phyloP scores from a whole-genome alignment of 2,797 vertebrate species.

The Malacoraja senta region DNA sequence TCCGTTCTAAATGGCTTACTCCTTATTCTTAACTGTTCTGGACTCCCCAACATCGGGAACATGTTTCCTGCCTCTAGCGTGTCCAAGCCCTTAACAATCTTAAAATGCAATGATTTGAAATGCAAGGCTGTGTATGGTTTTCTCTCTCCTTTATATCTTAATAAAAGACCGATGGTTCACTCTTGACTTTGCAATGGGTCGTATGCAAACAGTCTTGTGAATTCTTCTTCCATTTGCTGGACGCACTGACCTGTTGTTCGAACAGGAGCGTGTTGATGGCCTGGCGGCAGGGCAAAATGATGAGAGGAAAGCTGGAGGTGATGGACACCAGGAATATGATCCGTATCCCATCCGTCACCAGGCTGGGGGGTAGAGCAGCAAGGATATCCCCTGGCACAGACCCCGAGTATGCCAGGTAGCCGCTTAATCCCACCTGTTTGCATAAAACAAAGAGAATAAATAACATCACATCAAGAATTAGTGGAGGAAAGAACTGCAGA shows the following conservation, averaged over 20 bases:
- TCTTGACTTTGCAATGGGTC: too few relatives aligned
- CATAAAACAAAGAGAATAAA: neutral
- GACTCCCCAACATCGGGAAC: too few relatives aligned
- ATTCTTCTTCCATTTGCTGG: neutral
- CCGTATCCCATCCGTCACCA: neutral
- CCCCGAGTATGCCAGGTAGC: neutral
- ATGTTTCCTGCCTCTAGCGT: too few relatives aligned
- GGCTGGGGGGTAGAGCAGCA: neutral
- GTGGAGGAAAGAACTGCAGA: too few relatives aligned
- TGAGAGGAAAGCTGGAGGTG: neutral
- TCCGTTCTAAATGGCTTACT: too few relatives aligned
- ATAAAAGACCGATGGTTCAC: too few relatives aligned
- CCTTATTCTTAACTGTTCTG: too few relatives aligned
- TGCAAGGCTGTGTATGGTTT: too few relatives aligned
- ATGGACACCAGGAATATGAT: neutral
- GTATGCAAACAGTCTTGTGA: too few relatives aligned
- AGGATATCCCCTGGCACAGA: slow-evolving; percentile 8
- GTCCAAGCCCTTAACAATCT: too few relatives aligned
- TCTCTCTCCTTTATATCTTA: too few relatives aligned
- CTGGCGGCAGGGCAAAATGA: slow-evolving; percentile 22
- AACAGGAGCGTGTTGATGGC: slow-evolving; percentile 20
- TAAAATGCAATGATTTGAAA: too few relatives aligned
- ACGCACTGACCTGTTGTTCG: slow-evolving; percentile 12
- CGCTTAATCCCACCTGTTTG: neutral
- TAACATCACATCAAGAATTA: neutral